These are phyloP conservation scores for Drosophila emarginata DNA, from an alignment of 2,888 invertebrate species.

Conservation along the genomic window DNA sequence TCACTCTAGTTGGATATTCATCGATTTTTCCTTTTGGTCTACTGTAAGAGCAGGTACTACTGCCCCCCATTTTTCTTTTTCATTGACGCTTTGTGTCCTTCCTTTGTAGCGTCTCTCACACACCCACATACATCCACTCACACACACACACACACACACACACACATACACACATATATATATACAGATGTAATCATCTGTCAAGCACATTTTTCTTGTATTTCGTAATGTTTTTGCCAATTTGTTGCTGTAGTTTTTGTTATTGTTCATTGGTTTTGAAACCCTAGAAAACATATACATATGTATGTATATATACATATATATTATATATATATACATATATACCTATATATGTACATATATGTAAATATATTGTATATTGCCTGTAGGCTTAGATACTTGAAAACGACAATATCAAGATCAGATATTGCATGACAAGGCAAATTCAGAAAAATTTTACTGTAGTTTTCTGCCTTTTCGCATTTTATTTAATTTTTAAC, in stretches of 20 bases:
- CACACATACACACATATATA: neutral
- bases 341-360: no score
- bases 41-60: conserved; percentile 40
- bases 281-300: neutral
- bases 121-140: neutral
- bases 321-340: neutral
- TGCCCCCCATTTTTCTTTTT: conserved; percentile 60
- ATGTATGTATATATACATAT: neutral
- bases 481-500: no score
- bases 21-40: conserved; percentile 58
- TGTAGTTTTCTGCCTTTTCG: no score
- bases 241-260: conserved; percentile 12
- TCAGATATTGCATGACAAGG: neutral
- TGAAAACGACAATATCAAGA: conserved; percentile 1
- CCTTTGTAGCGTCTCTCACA: conserved; percentile 13
- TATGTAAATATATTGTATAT: neutral
- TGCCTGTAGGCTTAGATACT: neutral
- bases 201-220: conserved; percentile 24
- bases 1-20: conserved; percentile 50
- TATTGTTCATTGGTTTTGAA: neutral
- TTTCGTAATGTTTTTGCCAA: conserved; percentile 41
- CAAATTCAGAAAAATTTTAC: neutral
- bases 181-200: conserved; percentile 29
- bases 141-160: conserved; percentile 1
- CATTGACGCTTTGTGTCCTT: conserved; percentile 35